Conservation (phyloP, 2,113 vertebrate genomes). For the Collichthys lucidus region DNA sequence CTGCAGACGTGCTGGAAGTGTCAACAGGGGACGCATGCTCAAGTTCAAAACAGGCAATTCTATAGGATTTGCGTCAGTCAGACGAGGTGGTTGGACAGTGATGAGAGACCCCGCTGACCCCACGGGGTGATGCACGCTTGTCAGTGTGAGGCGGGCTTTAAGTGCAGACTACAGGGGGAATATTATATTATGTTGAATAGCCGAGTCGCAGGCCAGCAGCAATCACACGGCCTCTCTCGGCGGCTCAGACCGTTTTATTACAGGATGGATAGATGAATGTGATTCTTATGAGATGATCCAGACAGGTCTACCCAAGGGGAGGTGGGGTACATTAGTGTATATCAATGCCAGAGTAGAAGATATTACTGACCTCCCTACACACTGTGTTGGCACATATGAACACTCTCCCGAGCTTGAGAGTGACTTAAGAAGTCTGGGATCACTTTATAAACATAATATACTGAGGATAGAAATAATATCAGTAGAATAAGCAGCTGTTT, state of each 20-base stretch:
- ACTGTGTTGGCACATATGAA: conserved; percentile 24
- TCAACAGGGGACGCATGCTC: conserved; percentile 65
- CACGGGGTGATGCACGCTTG: conserved; percentile 56
- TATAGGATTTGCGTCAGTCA: conserved; percentile 80
- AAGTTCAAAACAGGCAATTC: conserved; percentile 69
- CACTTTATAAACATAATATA: conserved; percentile 44
- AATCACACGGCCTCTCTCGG: conserved; percentile 56
- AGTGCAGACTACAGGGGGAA: conserved; percentile 64
- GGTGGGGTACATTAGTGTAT: conserved; percentile 66
- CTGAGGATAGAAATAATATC: conserved; percentile 51
- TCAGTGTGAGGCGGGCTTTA: conserved; percentile 74
- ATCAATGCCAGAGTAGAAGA: conserved; percentile 55
- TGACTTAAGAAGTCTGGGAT: conserved; percentile 26
- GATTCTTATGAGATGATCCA: conserved; percentile 72
- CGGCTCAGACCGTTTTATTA: conserved; percentile 58
- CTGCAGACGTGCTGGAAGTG: conserved; percentile 54
- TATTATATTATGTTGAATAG: conserved; percentile 72
- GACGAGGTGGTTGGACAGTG: conserved; percentile 69
- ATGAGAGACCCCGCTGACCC: conserved; percentile 75
- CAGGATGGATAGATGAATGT: conserved; percentile 48
- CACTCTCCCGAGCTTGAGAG: conserved; percentile 22
- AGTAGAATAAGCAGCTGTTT: conserved; percentile 44
- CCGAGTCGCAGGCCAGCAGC: conserved; percentile 34
- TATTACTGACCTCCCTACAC: conserved; percentile 27
- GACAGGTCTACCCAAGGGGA: conserved; percentile 62